These are phyloP conservation scores for Stenotaenia linearis DNA, from an alignment of 2,888 invertebrate species.

Conservation along the genomic window DNA sequence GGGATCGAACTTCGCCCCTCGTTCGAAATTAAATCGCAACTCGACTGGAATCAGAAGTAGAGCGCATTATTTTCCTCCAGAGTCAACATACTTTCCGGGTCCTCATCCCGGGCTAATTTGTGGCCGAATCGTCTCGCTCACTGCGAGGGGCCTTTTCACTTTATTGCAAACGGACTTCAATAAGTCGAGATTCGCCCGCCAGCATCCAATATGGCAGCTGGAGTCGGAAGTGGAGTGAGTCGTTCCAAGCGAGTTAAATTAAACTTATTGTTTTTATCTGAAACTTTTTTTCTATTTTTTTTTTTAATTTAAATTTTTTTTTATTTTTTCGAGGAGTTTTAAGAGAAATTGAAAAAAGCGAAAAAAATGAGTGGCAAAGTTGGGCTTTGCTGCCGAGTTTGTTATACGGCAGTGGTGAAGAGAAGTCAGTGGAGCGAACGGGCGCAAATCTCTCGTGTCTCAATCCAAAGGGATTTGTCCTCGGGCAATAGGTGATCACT, in stretches of 20 bases:
- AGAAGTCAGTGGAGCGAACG: constrained; percentile 1
- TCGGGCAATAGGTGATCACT: constrained; percentile 26
- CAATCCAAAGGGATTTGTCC: constrained; percentile 20
- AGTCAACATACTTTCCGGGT: neutral
- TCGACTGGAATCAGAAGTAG: neutral
- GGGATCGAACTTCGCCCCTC: neutral
- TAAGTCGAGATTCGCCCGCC: constrained; percentile 9
- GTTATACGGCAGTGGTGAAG: neutral
- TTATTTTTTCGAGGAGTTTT: too few relatives aligned
- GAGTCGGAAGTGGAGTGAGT: constrained; percentile 2
- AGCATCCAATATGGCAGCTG: constrained; percentile 17
- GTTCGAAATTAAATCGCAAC: neutral
- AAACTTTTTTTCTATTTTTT: too few relatives aligned
- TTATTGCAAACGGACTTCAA: constrained; percentile 23
- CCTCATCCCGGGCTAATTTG: neutral
- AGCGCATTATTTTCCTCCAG: neutral
- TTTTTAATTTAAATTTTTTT: neutral
- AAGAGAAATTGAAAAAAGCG: too few relatives aligned
- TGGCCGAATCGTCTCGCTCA: constrained; percentile 3
- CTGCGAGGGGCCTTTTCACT: constrained; percentile 17
- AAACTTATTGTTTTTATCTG: constrained; percentile 1
- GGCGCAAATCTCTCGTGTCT: constrained; percentile 24
- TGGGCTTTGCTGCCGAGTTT: neutral
- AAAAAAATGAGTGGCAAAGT: neutral
- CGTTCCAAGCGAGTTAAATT: neutral